Evolutionary conservation across 2,797 vertebrate species (phyloP).

Genomic region (Falco columbarius): DNA sequence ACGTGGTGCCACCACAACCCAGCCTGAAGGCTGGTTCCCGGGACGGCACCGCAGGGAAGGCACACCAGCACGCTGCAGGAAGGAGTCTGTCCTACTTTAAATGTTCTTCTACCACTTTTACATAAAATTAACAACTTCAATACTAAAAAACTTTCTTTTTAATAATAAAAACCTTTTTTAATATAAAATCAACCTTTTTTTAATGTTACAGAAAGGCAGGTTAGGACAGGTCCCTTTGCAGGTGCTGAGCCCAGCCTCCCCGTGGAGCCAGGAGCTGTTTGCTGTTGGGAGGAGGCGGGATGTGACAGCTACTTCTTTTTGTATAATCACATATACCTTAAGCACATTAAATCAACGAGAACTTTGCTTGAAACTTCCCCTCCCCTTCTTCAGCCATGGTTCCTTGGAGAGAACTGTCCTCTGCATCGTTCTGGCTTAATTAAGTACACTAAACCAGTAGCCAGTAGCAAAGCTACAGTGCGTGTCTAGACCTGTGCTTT

Average conservation of each 20-base stretch:
- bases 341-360: neutral
- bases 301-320: accelerated
- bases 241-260: neutral
- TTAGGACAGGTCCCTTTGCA: no score
- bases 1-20: accelerated
- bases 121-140: neutral
- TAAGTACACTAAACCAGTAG: neutral
- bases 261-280: neutral
- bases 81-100: neutral
- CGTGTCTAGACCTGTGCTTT: neutral
- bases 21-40: no score
- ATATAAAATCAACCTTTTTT: no score
- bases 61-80: accelerated
- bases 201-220: no score
- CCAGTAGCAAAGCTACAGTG: neutral
- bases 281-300: neutral
- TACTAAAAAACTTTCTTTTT: neutral
- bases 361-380: neutral
- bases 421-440: neutral
- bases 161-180: no score
- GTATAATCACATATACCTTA: neutral
- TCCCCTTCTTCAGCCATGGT: neutral
- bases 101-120: neutral
- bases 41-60: accelerated
- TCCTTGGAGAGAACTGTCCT: neutral